These are phyloP conservation scores for Pygoscelis antarcticus DNA, from an alignment of 2,113 vertebrate genomes.

Conservation along the genomic window DNA sequence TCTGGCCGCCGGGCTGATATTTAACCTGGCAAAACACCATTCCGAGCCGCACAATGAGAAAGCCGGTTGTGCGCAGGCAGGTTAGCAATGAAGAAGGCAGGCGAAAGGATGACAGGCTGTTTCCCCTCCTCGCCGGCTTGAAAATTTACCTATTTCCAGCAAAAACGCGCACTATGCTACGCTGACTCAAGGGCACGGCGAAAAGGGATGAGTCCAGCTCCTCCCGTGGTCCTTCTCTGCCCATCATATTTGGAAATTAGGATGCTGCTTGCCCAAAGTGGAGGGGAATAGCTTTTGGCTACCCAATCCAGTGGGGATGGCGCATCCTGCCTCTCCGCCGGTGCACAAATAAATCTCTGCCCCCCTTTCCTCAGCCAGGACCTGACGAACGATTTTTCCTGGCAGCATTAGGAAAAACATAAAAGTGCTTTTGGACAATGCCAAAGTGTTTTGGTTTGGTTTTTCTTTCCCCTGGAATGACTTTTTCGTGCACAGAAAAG, in stretches of 20 bases:
- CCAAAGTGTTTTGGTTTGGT: neutral
- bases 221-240: neutral
- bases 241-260: rapidly evolving
- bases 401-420: neutral
- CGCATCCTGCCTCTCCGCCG: rapidly evolving
- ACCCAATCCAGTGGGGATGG: neutral
- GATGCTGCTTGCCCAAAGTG: neutral
- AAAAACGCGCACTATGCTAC: rapidly evolving
- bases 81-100: neutral
- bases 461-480: neutral
- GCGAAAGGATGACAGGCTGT: neutral
- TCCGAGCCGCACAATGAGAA: neutral
- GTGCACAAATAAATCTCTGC: neutral
- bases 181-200: rapidly evolving
- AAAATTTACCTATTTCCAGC: neutral
- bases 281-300: neutral
- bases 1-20: neutral
- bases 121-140: rapidly evolving
- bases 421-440: neutral
- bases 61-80: neutral
- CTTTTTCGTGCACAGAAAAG: neutral
- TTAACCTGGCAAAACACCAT: neutral
- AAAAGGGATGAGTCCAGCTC: neutral
- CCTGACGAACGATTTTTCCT: neutral
- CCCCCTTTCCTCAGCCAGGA: neutral